These are phyloP conservation scores for Atlantisia rogersi DNA, from an alignment of 2,113 vertebrate genomes.

Conservation along the genomic window DNA sequence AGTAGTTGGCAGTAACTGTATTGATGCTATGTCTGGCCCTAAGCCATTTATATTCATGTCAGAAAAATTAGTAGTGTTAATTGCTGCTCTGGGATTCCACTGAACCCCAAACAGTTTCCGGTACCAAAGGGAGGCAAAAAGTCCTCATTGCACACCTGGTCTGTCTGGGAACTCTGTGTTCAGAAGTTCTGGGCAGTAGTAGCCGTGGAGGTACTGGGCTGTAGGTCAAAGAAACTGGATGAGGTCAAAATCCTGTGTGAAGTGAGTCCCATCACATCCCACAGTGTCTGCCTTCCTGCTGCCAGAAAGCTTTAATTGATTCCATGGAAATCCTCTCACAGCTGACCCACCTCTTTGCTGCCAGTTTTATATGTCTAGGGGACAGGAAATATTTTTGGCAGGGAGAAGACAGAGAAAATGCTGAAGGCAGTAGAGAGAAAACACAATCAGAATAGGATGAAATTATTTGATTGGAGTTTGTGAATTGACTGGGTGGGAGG, in stretches of 20 bases:
- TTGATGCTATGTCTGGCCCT: slow-evolving; percentile 36
- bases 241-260: slow-evolving; percentile 35
- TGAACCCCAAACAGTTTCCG: not conserved
- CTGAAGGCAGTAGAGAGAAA: not conserved
- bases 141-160: not conserved
- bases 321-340: slow-evolving; percentile 6
- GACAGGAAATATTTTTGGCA: slow-evolving; percentile 39
- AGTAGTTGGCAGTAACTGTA: slow-evolving; percentile 28
- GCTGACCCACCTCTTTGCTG: slow-evolving; percentile 14
- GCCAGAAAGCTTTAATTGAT: slow-evolving; percentile 4
- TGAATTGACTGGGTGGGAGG: not conserved
- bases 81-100: not conserved
- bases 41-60: slow-evolving; percentile 17
- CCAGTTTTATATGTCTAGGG: not conserved
- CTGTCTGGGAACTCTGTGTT: slow-evolving; percentile 46
- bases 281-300: not conserved
- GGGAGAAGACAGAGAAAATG: not conserved
- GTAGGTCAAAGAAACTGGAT: slow-evolving; percentile 9
- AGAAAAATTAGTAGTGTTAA: slow-evolving; percentile 38
- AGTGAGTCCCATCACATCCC: slow-evolving; percentile 30
- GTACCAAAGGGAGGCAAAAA: not conserved
- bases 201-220: not conserved
- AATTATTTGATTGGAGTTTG: not conserved
- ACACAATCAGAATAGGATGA: not conserved
- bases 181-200: slow-evolving; percentile 1